A percentile compares a stretch with the other conserved stretches of the same genome.
phyloP scores from a whole-genome alignment of 1,140 invertebrate genomes.

The Heliconius nattereri region DNA sequence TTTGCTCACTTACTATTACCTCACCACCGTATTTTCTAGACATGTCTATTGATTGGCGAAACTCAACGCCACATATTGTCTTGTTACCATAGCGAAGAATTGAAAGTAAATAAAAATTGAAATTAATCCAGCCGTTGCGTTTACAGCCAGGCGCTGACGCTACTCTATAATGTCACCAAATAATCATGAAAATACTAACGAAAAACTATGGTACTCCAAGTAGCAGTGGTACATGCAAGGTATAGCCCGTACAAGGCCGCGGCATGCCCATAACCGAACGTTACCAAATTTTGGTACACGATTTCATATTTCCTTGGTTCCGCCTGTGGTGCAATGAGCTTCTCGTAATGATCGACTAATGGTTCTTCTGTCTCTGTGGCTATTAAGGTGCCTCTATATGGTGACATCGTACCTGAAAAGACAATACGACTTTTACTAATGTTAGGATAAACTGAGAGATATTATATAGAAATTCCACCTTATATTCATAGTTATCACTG shows the following conservation, averaged over 20 bases:
- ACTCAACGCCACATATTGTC: too few relatives aligned
- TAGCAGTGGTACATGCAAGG: conserved; percentile 85
- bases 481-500: too few relatives aligned
- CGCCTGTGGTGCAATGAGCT: conserved; percentile 50
- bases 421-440: background rate
- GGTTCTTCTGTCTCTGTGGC: background rate
- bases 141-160: too few relatives aligned
- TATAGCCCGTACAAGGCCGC: conserved; percentile 90
- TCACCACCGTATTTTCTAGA: too few relatives aligned
- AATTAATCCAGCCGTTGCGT: too few relatives aligned
- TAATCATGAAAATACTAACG: conserved; percentile 81
- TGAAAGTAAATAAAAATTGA: too few relatives aligned
- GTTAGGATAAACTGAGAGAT: too few relatives aligned
- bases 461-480: too few relatives aligned
- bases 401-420: background rate
- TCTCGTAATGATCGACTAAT: conserved; percentile 27
- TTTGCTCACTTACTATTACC: too few relatives aligned
- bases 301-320: conserved; percentile 52
- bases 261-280: conserved; percentile 87
- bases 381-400: conserved; percentile 3
- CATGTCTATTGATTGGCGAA: too few relatives aligned
- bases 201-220: conserved; percentile 85
- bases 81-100: too few relatives aligned
- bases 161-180: too few relatives aligned
- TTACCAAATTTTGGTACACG: conserved; percentile 48